phyloP scores from a whole-genome alignment of 2,888 invertebrate genomes.

The Thera britannica region DNA sequence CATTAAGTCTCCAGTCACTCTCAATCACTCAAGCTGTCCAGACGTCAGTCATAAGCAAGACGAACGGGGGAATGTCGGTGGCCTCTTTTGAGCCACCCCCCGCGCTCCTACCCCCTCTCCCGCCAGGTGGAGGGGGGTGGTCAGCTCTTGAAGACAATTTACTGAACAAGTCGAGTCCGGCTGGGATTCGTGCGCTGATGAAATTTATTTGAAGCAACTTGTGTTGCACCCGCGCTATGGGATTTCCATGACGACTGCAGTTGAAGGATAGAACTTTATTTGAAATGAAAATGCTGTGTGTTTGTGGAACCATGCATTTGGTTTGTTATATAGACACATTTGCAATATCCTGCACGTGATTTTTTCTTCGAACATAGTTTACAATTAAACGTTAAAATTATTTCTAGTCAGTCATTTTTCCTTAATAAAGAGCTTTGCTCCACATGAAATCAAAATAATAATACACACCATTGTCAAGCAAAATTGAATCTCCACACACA shows the following conservation, averaged over 20 bases:
- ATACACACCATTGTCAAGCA: slow-evolving; percentile 23
- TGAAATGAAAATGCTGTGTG: slow-evolving; percentile 27
- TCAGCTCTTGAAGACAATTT: slow-evolving; percentile 84
- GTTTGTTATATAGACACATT: background rate
- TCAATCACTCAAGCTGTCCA: slow-evolving; percentile 84
- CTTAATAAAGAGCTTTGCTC: background rate
- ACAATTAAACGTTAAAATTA: background rate
- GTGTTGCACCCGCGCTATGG: slow-evolving; percentile 67
- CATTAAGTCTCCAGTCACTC: slow-evolving; percentile 84
- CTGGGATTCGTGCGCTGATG: slow-evolving; percentile 74
- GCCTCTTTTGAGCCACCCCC: slow-evolving; percentile 64
- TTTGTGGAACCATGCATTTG: slow-evolving; percentile 5
- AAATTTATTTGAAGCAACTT: slow-evolving; percentile 79
- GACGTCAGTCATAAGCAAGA: slow-evolving; percentile 84
- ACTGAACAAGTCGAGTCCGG: slow-evolving; percentile 75
- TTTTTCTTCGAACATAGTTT: too few relatives aligned
- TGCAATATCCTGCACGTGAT: too few relatives aligned
- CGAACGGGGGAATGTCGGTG: slow-evolving; percentile 79
- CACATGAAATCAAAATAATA: slow-evolving; percentile 15
- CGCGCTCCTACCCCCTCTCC: slow-evolving; percentile 50
- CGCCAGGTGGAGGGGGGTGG: slow-evolving; percentile 68
- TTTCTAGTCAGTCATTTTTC: background rate
- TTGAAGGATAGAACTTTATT: slow-evolving; percentile 37
- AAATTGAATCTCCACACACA: slow-evolving; percentile 22
- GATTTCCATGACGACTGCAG: slow-evolving; percentile 56